phyloP scores from a whole-genome alignment of 2,888 invertebrate species.

The Galerucella calmariensis region DNA sequence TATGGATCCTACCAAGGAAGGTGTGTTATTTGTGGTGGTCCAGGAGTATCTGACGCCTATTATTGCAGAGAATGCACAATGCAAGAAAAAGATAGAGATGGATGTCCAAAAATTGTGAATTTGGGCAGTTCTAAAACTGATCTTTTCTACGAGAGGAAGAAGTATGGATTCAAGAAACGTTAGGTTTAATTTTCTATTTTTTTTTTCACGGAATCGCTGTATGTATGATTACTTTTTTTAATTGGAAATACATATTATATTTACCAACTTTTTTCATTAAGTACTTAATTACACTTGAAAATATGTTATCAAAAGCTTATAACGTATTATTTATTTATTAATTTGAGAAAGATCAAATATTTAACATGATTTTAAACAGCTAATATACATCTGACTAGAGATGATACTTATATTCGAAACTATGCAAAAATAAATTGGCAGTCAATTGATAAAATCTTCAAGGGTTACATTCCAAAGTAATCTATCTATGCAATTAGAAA shows the following conservation, averaged over 20 bases:
- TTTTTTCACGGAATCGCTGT: background rate
- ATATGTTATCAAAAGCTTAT: background rate
- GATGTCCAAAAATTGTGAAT: slow-evolving; percentile 99
- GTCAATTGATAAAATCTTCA: no score
- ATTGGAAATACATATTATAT: slow-evolving; percentile 5
- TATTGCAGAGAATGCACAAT: slow-evolving; percentile 99
- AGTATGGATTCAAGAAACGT: slow-evolving; percentile 98
- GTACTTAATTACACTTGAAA: background rate
- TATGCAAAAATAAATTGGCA: no score
- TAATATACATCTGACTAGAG: no score
- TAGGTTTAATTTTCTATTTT: slow-evolving; percentile 61
- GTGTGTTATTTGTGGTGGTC: slow-evolving; percentile 99
- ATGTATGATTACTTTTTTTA: slow-evolving; percentile 13
- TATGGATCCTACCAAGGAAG: slow-evolving; percentile 99
- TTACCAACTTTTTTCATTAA: background rate
- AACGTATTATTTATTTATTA: no score
- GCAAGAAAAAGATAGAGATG: slow-evolving; percentile 98
- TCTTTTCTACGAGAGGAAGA: slow-evolving; percentile 98
- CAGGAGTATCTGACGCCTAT: slow-evolving; percentile 99
- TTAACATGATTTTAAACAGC: no score
- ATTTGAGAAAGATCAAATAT: no score
- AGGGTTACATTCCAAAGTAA: no score
- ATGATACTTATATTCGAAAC: no score
- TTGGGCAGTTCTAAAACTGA: slow-evolving; percentile 99
- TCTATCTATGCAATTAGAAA: no score